Base-by-base conservation (phyloP, 92 coral and sea anemone species). In the Phymanthus crucifer region DNA sequence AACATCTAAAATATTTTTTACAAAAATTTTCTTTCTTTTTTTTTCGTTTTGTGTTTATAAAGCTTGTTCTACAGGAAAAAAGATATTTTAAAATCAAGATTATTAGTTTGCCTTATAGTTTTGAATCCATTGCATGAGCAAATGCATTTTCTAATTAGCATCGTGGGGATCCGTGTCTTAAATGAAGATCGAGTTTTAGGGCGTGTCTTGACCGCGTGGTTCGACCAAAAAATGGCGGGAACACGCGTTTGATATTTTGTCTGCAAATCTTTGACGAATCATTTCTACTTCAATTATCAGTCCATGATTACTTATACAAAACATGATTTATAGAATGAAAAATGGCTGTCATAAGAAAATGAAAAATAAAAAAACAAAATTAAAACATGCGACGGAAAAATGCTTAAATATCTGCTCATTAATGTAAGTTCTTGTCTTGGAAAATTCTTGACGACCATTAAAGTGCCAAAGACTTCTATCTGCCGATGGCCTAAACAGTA, bases 171-270 rank as follows among this genome's bases (percentile, higher is more conserved):
- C 45, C 5, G 45, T 38, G 45, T 38, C 45, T 38, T 38, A 5
- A 38, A 17, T 50, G 3, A 3, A 50, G 64, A 18, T 54, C 64
- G 12, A 23, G 23, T 23, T 19, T 19, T 54, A 54, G 80, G 80
- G 80, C 48, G 80, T 76, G 80, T 19, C 34, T 1, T 38, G 7
- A 32, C 3, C 80, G 58, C 80, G 80, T 54, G 80, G 70, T 76
- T 24, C 18, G 16, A 17, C 43, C 47, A 5, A 50, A 45, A 75
- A 34, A 50, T 17, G 73, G 79, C 79, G 79, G 79, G 79, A 75
- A 75, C 52, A 16, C 47, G 18, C 18, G 45, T 31, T 33, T 70
- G 32, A 26, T 65, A 11, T 32, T 18, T 65, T 4, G 74, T 38
- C 72, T 70, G 18, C 16, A 14, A 16, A 0, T 13, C 24, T 70